phyloP scores from a whole-genome alignment of 1,140 invertebrate species.

The Drosophila ambigua region DNA sequence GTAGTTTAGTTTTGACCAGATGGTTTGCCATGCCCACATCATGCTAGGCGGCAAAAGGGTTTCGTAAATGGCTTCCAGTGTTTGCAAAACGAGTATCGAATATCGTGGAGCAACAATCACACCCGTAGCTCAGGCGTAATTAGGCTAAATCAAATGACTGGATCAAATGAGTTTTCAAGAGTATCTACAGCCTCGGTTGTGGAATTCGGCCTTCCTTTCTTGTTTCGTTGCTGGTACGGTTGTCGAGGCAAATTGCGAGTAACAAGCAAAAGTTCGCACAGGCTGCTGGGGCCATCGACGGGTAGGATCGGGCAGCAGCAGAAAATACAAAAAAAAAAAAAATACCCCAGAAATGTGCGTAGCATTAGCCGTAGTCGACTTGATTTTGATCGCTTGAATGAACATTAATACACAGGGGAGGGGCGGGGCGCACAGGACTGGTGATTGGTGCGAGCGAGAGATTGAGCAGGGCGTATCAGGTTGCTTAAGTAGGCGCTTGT shows the following conservation, averaged over 20 bases:
- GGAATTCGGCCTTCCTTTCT: neutral
- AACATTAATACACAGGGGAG: slow-evolving; percentile 70
- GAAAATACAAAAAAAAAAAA: slow-evolving; percentile 18
- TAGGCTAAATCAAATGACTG: too few species aligned
- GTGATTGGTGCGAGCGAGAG: slow-evolving; percentile 7
- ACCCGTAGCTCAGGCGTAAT: too few species aligned
- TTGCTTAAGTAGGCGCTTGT: slow-evolving; percentile 75
- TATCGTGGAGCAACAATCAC: too few species aligned
- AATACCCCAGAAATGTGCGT: slow-evolving; percentile 63
- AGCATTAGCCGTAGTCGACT: slow-evolving; percentile 81
- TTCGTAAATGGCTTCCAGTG: too few species aligned
- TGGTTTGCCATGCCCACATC: too few species aligned
- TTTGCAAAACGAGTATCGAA: too few species aligned
- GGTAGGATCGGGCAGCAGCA: slow-evolving; percentile 58
- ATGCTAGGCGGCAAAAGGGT: too few species aligned
- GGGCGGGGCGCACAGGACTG: neutral
- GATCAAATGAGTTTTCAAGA: too few species aligned
- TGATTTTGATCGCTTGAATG: slow-evolving; percentile 82
- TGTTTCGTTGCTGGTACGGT: slow-evolving; percentile 35
- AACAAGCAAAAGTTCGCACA: slow-evolving; percentile 75
- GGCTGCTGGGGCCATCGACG: slow-evolving; percentile 46
- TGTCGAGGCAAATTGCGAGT: slow-evolving; percentile 75
- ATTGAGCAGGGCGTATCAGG: slow-evolving; percentile 36
- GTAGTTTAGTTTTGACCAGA: too few species aligned
- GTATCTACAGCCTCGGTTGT: too few species aligned